phyloP scores from a whole-genome alignment of 2,888 invertebrate genomes.

The Periphyllus acericola region DNA sequence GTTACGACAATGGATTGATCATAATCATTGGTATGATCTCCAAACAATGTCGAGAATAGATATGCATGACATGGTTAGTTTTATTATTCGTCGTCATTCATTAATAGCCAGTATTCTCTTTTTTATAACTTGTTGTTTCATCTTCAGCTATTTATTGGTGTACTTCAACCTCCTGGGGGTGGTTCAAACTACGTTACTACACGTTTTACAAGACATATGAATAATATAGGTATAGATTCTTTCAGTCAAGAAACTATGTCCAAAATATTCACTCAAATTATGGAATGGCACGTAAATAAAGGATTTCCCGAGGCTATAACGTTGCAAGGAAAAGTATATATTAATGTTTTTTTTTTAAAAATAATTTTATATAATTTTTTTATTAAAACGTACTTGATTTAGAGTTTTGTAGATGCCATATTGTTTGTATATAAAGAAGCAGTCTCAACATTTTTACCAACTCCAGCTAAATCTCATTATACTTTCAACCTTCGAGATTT shows the following conservation, averaged over 20 bases:
- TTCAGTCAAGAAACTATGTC: constrained; percentile 88
- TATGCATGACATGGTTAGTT: constrained; percentile 81
- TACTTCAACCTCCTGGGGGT: constrained; percentile 90
- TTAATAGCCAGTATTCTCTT: background rate
- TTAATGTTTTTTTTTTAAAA: background rate
- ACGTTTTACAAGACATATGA: constrained; percentile 87
- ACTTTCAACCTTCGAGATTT: constrained; percentile 93
- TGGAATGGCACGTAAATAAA: constrained; percentile 92
- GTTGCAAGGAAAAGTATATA: constrained; percentile 72
- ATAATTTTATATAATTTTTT: background rate
- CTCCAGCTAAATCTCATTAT: constrained; percentile 93
- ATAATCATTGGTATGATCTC: constrained; percentile 91
- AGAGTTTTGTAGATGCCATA: constrained; percentile 85
- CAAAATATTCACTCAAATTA: constrained; percentile 87
- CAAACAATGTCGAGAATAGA: constrained; percentile 81
- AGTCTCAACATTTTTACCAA: constrained; percentile 82
- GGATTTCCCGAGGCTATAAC: constrained; percentile 77
- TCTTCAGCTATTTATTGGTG: constrained; percentile 80
- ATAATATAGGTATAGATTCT: constrained; percentile 85
- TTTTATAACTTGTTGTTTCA: constrained; percentile 26
- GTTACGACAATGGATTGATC: constrained; percentile 90
- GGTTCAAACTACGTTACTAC: constrained; percentile 87
- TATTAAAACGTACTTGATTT: constrained; percentile 53
- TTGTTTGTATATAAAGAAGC: constrained; percentile 87
- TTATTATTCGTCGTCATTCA: constrained; percentile 9